Evolutionary conservation across 2,888 invertebrate species (phyloP), one percentile per base, ranked within the genome.

Genomic region (Xestia rhomboidea): DNA sequence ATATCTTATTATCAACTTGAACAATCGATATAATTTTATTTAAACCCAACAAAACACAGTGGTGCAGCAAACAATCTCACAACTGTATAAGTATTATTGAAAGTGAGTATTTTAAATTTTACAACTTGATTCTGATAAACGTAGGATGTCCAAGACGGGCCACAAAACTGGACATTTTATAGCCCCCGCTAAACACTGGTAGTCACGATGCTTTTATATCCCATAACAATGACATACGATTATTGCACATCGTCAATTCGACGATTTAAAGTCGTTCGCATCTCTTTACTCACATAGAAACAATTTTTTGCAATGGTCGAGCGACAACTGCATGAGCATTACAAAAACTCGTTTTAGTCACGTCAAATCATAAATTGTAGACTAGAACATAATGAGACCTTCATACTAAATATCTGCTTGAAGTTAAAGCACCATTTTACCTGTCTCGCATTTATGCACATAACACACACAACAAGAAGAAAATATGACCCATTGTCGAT

Each of bases 401-500:
- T 34, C 8, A 11, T 51, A 27, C 0, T 46, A 44, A 21, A 7
- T 46, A 30, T 7, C 24, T 41, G 18, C 30, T 27, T 15, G 18
- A 49, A 34, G 41, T 64, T 68, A 34, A 34, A 46, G 10, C 68
- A 27, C 30, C n/a, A 34, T 62, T 54, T 41, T 80, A 75, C 75
- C 75, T 78, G 76, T 44, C 57, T 68, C 64, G 30, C 78, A 87
- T 86, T 88, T 89, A 82, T 90, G 87, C 86, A 87, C 86, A 90
- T 63, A 83, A 83, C 72, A 79, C 69, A 90, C 87, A 90, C 88
- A 91, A 92, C 87, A 90, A 91, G 81, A 91, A 90, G 89, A 91
- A 93, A 91, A 93, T 93, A 93, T 92, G 90, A 91, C 85, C 92
- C 93, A 94, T 94, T 94, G 94, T 95, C 92, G 89, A 94, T 94